Percentiles rank a stretch among this genome's conserved stretches.
Evolutionary conservation across 2,113 vertebrate genomes (phyloP).

Genomic region (Boulengeromyrus knoepffleri): DNA sequence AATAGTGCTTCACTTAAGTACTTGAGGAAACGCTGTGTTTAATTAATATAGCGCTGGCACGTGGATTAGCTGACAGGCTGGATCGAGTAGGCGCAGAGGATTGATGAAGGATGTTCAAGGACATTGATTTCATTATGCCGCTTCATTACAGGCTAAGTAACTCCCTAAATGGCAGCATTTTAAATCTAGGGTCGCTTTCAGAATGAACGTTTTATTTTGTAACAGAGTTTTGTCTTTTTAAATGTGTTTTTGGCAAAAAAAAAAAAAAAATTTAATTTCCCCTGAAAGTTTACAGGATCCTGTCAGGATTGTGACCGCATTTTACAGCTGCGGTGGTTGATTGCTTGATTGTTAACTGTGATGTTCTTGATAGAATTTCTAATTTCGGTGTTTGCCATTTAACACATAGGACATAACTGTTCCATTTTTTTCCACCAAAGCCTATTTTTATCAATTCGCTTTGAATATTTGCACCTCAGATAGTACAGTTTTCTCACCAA

Average conservation of each 20-base stretch:
- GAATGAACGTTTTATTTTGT: constrained; percentile 19
- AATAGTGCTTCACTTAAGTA: constrained; percentile 75
- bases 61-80: constrained; percentile 74
- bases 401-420: background rate
- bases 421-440: constrained; percentile 1
- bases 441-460: background rate
- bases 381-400: background rate
- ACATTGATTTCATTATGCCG: constrained; percentile 79
- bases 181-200: constrained; percentile 41
- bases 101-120: constrained; percentile 89
- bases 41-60: constrained; percentile 76
- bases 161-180: constrained; percentile 64
- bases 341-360: background rate
- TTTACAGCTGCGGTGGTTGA: background rate
- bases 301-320: background rate
- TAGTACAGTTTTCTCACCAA: background rate
- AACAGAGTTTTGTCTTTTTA: background rate
- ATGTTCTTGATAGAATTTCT: background rate
- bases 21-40: constrained; percentile 76
- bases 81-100: constrained; percentile 58
- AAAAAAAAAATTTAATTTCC: constrained; percentile 16
- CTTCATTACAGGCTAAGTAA: constrained; percentile 75
- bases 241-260: constrained; percentile 21
- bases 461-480: background rate
- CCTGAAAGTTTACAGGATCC: constrained; percentile 13